Base-by-base conservation (phyloP, 37 sponge, comb jelly and placozoan genomes). In the Aplysina aerophoba region DNA sequence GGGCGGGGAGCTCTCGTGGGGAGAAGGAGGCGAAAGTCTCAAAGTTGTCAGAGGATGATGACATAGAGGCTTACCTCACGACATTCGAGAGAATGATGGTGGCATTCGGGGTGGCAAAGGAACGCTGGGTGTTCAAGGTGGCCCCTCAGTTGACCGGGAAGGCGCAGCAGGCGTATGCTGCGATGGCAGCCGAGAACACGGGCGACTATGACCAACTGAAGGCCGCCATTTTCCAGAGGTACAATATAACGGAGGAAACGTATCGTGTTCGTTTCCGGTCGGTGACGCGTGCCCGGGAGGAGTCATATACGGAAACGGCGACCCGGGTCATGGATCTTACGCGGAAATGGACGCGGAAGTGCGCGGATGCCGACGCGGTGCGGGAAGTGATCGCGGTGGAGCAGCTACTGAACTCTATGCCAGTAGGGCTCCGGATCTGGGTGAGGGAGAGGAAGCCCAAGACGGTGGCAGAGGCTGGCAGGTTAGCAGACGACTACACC, bases 401-500 rank as follows among this genome's bases (percentile, higher is more conserved):
- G 62, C 85, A 89, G 61, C 64, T 89, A n/a, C 31, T 85, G 22
- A 41, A 71, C 17, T 55, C 65, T 0, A 12, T 89, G 35, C 86
- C 86, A 85, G 62, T 31, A 21, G 83, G 78, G 15, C 13, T 81
- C 12, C 16, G 67, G 25, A 59, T 89, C 13, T 89, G 73, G 82
- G 80, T 89, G 21, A 33, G 25, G 6, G 82, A 89, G 71, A 50
- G 85, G 33, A n/a, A 81, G 58, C 50, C 50, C 28, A 27, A 62
- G 64, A 62, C 27, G 11, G 27, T 62, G 5, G 64, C 64, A 28
- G 64, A 62, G 24, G 64, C 64, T 62, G 27, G 24, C 27, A 2
- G 28, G 64, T 28, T 62, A 27, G 24, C 28, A 28, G 64, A 62
- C 28, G 64, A 62, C 64, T 62, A 62, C 11, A 27, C 64, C 12